Conservation (phyloP, 2,113 vertebrate genomes). For the Tringa solitaria region DNA sequence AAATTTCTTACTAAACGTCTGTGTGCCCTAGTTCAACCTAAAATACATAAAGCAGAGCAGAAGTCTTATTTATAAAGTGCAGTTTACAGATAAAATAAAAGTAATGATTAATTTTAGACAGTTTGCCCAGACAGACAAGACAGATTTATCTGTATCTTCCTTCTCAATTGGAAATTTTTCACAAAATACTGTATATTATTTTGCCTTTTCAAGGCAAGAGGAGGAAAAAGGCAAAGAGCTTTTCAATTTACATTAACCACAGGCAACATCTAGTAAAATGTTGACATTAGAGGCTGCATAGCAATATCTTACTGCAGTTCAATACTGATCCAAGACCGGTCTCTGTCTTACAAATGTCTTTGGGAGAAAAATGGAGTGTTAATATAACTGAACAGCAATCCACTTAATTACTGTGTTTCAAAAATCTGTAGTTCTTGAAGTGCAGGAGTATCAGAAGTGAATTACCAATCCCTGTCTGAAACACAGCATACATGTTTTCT, state of each 20-base stretch:
- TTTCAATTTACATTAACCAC: not conserved
- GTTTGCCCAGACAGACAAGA: not conserved
- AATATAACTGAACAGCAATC: not conserved
- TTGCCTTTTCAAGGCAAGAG: not conserved
- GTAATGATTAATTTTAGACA: not conserved
- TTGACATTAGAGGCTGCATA: not conserved
- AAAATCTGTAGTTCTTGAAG: not conserved
- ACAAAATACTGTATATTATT: not conserved
- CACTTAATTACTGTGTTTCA: not conserved
- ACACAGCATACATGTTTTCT: not conserved
- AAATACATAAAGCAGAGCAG: not conserved
- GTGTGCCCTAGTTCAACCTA: not conserved
- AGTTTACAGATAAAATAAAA: not conserved
- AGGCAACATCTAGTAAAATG: not conserved
- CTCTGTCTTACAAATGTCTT: not conserved
- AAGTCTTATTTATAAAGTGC: not conserved
- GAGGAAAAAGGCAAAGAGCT: not conserved
- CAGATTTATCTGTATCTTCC: not conserved
- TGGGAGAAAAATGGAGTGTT: not conserved
- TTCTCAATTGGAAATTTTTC: not conserved
- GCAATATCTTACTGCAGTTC: not conserved
- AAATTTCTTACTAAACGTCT: not conserved
- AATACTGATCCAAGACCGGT: not conserved
- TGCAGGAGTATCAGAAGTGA: not conserved
- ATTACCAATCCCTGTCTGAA: not conserved